Percentiles rank a stretch among this genome's conserved stretches.
Conservation (phyloP, 2,888 invertebrate species). For the Onchidella celtica region DNA sequence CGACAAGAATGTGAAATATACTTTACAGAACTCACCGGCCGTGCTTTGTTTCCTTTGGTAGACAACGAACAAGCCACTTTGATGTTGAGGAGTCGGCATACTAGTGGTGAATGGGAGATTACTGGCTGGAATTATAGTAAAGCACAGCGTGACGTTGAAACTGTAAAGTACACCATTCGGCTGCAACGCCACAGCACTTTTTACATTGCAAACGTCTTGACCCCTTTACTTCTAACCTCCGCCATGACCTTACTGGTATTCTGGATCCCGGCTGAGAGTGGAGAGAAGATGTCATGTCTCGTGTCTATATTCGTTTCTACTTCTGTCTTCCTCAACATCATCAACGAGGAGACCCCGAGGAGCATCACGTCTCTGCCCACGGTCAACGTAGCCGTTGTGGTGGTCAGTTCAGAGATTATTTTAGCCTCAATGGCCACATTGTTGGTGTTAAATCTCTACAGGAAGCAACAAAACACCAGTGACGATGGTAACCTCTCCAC, state of each 20-base stretch:
- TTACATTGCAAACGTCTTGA: conserved; percentile 16
- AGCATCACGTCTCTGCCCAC: neutral
- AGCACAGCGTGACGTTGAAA: neutral
- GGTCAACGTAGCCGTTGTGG: conserved; percentile 14
- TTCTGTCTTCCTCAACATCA: conserved; percentile 7
- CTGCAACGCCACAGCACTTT: conserved; percentile 16
- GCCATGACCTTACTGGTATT: conserved; percentile 17
- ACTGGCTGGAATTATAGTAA: neutral
- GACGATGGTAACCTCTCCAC: no score
- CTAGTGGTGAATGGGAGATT: conserved; percentile 34
- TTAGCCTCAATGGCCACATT: conserved; percentile 2
- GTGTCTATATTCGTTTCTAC: conserved; percentile 34
- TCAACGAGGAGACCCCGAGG: conserved; percentile 20
- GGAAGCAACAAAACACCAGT: neutral
- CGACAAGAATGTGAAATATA: neutral
- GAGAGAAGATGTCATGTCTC: conserved; percentile 29
- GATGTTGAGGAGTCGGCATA: neutral
- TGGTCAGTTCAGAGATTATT: conserved; percentile 7
- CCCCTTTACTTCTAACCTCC: neutral
- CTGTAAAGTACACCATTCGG: neutral
- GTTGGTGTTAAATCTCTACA: conserved; percentile 1
- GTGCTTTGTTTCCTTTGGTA: neutral
- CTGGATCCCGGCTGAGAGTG: conserved; percentile 32
- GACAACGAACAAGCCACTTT: neutral
- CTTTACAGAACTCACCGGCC: neutral